Base-by-base conservation (phyloP, 2,797 vertebrate genomes). In the Avahi laniger region DNA sequence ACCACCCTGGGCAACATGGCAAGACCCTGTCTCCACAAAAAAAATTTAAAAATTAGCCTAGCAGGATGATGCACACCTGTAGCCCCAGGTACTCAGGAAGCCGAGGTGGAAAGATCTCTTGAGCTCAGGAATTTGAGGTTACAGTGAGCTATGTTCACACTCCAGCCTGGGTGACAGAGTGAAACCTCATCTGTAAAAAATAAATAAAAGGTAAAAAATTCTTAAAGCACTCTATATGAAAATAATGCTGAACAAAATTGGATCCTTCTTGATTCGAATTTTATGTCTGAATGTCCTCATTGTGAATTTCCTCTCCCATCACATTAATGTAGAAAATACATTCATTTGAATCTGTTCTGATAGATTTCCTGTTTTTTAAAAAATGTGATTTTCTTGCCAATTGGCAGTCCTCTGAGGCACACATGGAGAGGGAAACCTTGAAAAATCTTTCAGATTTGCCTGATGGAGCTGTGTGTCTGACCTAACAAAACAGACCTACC, bases 321-420 rank as follows among this genome's bases (percentile, higher is more conserved):
- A 14, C 72, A 10, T 43, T 15, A 28, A 33, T 46, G 61, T 7
- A 73, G 75, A 84, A 92, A 81, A 67, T 28, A 14, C 9, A 43
- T 61, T 43, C 9, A 22, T 91, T 65, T 89, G n/a, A 0, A n/a
- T 63, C 48, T 72, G 46, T 91, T 89, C 54, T 67, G 75, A 38
- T 83, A 84, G 33, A 72, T 92, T 46, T 65, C 63, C 81, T 90
- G 38, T 57, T 85, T 85, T 85, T 70, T 38, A 11, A 73, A 87
- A 93, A 63, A 83, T 13, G 61, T 57, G 12, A 89, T 92, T 94
- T 95, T 87, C 81, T 89, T 82, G 61, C 54, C 54, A 78, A 2
- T 35, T 35, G 28, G 28, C n/a, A 88, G 75, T 41, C 24, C 10
- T 38, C 61, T 9, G 75, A 46, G 54, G 59, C 83, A 28, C 5